These are phyloP conservation scores for Philhelius pedissequus DNA, from an alignment of 2,888 invertebrate species.

Conservation along the genomic window DNA sequence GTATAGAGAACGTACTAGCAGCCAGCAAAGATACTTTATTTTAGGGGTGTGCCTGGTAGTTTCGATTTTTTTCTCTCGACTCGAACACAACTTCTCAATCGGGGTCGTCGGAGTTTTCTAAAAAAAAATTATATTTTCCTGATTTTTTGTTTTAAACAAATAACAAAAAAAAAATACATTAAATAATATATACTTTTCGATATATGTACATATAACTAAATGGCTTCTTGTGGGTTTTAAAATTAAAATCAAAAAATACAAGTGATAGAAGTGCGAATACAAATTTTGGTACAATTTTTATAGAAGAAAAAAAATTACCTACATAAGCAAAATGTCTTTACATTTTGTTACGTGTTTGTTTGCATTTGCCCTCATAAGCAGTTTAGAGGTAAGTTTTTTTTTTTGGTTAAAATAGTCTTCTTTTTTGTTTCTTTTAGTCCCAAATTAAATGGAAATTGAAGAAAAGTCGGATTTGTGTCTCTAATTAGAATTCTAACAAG, in stretches of 20 bases:
- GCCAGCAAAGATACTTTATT: constrained; percentile 65
- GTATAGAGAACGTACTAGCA: constrained; percentile 48
- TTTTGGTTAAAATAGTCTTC: neutral
- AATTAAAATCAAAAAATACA: constrained; percentile 10
- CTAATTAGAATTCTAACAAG: constrained; percentile 54
- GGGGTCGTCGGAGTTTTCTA: constrained; percentile 52
- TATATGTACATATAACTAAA: neutral
- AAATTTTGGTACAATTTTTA: constrained; percentile 23
- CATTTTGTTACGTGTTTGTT: constrained; percentile 58
- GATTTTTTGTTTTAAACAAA: neutral
- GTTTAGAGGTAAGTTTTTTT: constrained; percentile 56
- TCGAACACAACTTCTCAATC: constrained; percentile 52
- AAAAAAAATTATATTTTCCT: constrained; percentile 27
- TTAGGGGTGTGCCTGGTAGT: constrained; percentile 69
- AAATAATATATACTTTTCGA: neutral
- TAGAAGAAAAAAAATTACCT: constrained; percentile 25
- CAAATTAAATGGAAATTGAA: constrained; percentile 1
- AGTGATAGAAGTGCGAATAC: constrained; percentile 17
- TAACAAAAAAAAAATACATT: constrained; percentile 1
- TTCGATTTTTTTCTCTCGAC: constrained; percentile 69
- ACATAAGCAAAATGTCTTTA: constrained; percentile 60
- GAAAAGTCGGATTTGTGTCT: constrained; percentile 8
- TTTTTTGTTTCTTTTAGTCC: neutral
- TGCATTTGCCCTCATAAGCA: constrained; percentile 54
- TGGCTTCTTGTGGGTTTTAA: constrained; percentile 9